Evolutionary conservation across 2,888 invertebrate species (phyloP).

Genomic region (Suillia variegata): DNA sequence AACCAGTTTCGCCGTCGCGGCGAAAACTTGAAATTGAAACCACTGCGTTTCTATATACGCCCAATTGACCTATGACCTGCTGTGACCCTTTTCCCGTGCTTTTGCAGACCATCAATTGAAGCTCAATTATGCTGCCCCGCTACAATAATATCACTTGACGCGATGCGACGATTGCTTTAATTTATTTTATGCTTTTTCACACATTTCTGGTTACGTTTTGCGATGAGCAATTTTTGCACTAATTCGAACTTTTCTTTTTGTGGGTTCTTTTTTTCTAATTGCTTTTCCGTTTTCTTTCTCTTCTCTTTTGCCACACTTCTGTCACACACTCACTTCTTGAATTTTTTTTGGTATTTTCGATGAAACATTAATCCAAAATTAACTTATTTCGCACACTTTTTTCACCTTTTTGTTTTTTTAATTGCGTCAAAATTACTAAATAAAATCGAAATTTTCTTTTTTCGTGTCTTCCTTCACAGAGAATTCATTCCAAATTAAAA

Average conservation of each 20-base stretch:
- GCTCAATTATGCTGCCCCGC: too few species aligned
- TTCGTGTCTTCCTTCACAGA: constrained; percentile 9
- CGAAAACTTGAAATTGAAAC: neutral
- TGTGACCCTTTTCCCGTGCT: neutral
- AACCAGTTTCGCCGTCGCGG: neutral
- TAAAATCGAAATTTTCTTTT: constrained; percentile 17
- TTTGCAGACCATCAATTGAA: neutral
- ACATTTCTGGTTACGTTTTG: too few species aligned
- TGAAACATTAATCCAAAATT: too few species aligned
- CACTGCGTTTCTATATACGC: constrained; percentile 2
- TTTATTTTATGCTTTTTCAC: too few species aligned
- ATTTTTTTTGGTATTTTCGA: neutral
- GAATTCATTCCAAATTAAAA: too few species aligned
- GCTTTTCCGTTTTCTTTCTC: constrained; percentile 2
- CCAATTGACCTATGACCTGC: constrained; percentile 2
- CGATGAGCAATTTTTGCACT: too few species aligned
- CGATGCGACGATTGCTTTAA: too few species aligned
- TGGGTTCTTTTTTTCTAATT: too few species aligned
- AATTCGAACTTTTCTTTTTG: too few species aligned
- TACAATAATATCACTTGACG: too few species aligned
- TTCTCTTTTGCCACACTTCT: constrained; percentile 7
- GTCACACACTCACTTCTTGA: constrained; percentile 1
- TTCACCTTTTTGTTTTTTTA: constrained; percentile 4
- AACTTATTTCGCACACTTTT: neutral
- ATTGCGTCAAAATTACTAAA: constrained; percentile 3